Percentiles rank a stretch among this genome's conserved stretches.
Conservation (phyloP, 2,113 vertebrate genomes). For the Vanacampus margaritifer region DNA sequence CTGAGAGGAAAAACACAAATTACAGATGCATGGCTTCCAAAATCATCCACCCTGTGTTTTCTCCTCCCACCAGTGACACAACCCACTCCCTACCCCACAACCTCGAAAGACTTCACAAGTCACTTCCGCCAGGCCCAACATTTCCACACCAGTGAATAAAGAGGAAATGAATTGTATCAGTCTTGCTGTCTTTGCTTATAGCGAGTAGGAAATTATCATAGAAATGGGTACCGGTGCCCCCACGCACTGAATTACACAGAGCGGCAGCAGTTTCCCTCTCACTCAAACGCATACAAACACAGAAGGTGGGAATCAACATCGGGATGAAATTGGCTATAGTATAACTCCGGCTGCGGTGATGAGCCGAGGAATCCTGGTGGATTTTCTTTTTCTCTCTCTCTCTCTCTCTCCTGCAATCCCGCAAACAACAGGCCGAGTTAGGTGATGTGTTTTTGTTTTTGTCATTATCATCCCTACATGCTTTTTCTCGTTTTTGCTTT, state of each 20-base stretch:
- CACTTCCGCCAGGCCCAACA: conserved; percentile 47
- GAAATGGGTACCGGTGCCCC: conserved; percentile 62
- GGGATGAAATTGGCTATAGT: conserved; percentile 36
- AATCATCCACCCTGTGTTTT: conserved; percentile 27
- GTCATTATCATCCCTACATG: conserved; percentile 32
- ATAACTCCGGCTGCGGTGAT: conserved; percentile 18
- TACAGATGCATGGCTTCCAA: conserved; percentile 19
- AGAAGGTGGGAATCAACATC: conserved; percentile 41
- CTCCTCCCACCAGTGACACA: conserved; percentile 50
- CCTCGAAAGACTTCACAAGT: conserved; percentile 44
- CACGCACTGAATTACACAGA: conserved; percentile 53
- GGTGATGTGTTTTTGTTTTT: conserved; percentile 13
- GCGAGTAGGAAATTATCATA: conserved; percentile 71
- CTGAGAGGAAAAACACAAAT: conserved; percentile 18
- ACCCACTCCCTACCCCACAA: conserved; percentile 24
- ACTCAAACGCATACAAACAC: conserved; percentile 15
- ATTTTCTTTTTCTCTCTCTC: conserved; percentile 17
- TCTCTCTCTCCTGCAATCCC: conserved; percentile 6
- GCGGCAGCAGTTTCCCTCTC: conserved; percentile 21
- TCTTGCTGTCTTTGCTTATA: conserved; percentile 59
- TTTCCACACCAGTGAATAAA: conserved; percentile 67
- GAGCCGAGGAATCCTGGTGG: conserved; percentile 34
- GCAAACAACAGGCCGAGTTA: conserved; percentile 42
- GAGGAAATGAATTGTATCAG: conserved; percentile 67
- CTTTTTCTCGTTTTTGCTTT: not conserved